A percentile compares a stretch with the other conserved stretches of the same genome.
Evolutionary conservation across 2,113 vertebrate genomes (phyloP).

Genomic region (Hiodon alosoides): DNA sequence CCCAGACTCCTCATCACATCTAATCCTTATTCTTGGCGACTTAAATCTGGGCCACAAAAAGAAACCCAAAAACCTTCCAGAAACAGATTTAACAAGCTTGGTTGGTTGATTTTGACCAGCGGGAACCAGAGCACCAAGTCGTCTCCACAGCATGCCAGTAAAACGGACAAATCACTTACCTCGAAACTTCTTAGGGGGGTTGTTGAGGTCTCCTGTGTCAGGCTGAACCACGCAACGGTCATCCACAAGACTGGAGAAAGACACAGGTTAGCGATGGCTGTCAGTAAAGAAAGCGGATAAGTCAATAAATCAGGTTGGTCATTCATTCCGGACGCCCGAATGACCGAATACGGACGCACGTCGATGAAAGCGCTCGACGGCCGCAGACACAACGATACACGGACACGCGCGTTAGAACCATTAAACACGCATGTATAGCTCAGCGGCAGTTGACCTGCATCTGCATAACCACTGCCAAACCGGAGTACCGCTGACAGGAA

Average conservation of each 20-base stretch:
- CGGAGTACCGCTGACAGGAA: too few relatives aligned
- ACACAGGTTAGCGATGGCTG: background rate
- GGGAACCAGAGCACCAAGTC: background rate
- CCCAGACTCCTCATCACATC: too few relatives aligned
- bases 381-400: too few relatives aligned
- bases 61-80: too few relatives aligned
- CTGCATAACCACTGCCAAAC: too few relatives aligned
- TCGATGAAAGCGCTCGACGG: background rate
- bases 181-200: constrained; percentile 96
- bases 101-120: background rate
- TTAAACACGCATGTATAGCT: too few relatives aligned
- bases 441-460: too few relatives aligned
- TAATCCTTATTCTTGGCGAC: background rate
- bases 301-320: background rate
- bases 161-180: constrained; percentile 58
- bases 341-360: too few relatives aligned
- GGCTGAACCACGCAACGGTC: constrained; percentile 97
- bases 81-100: background rate
- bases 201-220: constrained; percentile 90
- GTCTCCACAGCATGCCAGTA: background rate
- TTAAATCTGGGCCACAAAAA: background rate
- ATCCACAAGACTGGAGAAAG: constrained; percentile 82
- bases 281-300: background rate
- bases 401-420: too few relatives aligned
- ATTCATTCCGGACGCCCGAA: background rate